Conservation (phyloP, 2,888 invertebrate species). For the Phaedon cochleariae region DNA sequence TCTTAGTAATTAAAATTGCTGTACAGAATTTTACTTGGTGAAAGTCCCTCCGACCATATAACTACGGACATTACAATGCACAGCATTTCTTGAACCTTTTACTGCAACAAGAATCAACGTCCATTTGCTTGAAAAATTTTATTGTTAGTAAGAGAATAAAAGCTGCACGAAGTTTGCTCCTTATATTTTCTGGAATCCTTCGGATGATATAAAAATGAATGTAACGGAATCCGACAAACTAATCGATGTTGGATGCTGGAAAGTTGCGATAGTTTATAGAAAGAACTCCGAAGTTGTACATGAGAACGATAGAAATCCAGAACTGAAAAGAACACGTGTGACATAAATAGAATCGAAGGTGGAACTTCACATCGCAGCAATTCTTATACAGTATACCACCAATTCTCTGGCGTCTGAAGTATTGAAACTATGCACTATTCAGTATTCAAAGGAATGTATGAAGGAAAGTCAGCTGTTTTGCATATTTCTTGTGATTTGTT, state of each 20-base stretch:
- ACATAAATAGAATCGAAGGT: not conserved
- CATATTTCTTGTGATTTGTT: too few species aligned
- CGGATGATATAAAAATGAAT: slow-evolving; percentile 1
- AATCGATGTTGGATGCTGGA: not conserved
- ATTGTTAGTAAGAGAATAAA: not conserved
- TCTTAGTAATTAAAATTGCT: too few species aligned
- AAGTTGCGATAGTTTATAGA: not conserved
- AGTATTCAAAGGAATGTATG: too few species aligned
- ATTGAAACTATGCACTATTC: too few species aligned
- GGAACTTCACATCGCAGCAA: not conserved
- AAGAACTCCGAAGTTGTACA: not conserved
- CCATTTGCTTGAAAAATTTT: not conserved
- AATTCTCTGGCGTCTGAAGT: too few species aligned
- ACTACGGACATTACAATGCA: too few species aligned
- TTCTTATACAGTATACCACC: not conserved
- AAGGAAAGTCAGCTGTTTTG: too few species aligned
- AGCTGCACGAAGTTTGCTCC: not conserved
- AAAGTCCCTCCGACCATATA: too few species aligned
- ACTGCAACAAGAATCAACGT: not conserved
- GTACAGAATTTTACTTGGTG: too few species aligned
- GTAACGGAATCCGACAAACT: not conserved
- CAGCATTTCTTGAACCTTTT: not conserved
- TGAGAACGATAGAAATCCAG: not conserved
- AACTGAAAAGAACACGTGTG: not conserved
- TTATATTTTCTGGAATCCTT: not conserved